Evolutionary conservation across 92 coral and sea anemone species (phyloP).

Genomic region (Epizoanthus illoricatus): DNA sequence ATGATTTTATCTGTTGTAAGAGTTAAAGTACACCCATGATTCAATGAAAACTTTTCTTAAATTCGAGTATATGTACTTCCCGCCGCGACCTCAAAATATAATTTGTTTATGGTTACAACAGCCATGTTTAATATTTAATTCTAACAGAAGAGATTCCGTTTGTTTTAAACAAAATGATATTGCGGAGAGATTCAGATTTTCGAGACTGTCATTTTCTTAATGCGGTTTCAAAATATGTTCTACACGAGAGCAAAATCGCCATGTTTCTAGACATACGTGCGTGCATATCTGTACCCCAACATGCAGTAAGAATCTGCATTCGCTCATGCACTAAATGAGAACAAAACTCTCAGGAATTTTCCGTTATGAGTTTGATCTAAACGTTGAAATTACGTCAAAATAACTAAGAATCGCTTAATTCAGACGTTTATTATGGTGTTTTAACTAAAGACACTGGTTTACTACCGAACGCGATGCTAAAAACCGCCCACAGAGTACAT

Average conservation of each 20-base stretch:
- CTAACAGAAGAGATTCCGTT: slow-evolving; percentile 26
- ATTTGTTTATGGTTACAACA: slow-evolving; percentile 23
- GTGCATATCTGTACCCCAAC: too few relatives aligned
- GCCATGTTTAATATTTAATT: slow-evolving; percentile 29
- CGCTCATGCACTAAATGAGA: not conserved
- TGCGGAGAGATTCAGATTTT: not conserved
- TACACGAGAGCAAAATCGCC: too few relatives aligned
- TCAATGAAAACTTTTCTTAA: not conserved
- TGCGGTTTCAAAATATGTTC: too few relatives aligned
- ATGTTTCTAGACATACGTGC: too few relatives aligned
- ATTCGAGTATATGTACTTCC: not conserved
- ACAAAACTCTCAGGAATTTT: not conserved
- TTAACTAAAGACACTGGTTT: slow-evolving; percentile 16
- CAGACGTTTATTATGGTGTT: slow-evolving; percentile 9
- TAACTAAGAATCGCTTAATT: slow-evolving; percentile 25
- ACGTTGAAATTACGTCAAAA: slow-evolving; percentile 13
- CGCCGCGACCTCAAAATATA: not conserved
- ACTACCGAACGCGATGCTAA: slow-evolving; percentile 1
- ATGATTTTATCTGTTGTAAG: too few relatives aligned
- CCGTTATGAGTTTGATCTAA: slow-evolving; percentile 25
- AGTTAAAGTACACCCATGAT: too few relatives aligned
- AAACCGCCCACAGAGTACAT: slow-evolving; percentile 19
- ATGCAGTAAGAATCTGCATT: too few relatives aligned
- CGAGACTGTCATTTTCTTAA: too few relatives aligned
- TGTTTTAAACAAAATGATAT: slow-evolving; percentile 38